Percentiles rank a stretch among this genome's conserved stretches.
Conservation (phyloP, 2,888 invertebrate genomes). For the Sussaba pulchella region DNA sequence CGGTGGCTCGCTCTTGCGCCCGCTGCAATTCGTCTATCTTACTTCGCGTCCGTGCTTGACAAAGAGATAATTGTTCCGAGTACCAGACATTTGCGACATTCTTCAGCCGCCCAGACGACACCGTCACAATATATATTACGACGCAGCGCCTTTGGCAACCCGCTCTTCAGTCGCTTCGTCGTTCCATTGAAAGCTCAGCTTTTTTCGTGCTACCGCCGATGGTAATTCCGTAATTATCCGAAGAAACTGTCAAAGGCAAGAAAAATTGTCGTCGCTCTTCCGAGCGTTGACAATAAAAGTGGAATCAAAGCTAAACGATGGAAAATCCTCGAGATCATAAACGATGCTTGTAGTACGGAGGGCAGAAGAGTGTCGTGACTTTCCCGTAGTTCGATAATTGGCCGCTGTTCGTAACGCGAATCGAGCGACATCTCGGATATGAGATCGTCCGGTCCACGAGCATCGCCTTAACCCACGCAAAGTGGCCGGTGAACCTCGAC, state of each 20-base stretch:
- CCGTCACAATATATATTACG: constrained; percentile 9
- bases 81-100: constrained; percentile 68
- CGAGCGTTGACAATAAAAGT: no score
- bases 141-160: constrained; percentile 28
- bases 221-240: background rate
- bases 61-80: constrained; percentile 72
- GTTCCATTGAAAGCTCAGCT: background rate
- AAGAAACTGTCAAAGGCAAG: background rate
- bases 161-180: constrained; percentile 19
- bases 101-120: constrained; percentile 1
- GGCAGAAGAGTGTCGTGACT: background rate
- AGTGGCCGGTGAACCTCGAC: constrained; percentile 67
- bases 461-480: constrained; percentile 61
- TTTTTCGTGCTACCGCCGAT: background rate
- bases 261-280: no score
- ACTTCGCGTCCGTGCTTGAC: constrained; percentile 66
- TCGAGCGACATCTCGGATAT: constrained; percentile 61
- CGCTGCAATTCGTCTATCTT: constrained; percentile 53
- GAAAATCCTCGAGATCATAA: background rate
- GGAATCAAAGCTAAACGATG: no score
- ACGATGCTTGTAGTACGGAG: background rate
- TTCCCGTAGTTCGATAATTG: constrained; percentile 52
- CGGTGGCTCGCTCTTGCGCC: constrained; percentile 37
- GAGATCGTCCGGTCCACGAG: constrained; percentile 49
- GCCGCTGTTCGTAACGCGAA: constrained; percentile 47